Percentiles rank a stretch among this genome's conserved stretches.
These are phyloP conservation scores for Tachina lurida DNA, from an alignment of 2,888 invertebrate genomes.

Conservation along the genomic window DNA sequence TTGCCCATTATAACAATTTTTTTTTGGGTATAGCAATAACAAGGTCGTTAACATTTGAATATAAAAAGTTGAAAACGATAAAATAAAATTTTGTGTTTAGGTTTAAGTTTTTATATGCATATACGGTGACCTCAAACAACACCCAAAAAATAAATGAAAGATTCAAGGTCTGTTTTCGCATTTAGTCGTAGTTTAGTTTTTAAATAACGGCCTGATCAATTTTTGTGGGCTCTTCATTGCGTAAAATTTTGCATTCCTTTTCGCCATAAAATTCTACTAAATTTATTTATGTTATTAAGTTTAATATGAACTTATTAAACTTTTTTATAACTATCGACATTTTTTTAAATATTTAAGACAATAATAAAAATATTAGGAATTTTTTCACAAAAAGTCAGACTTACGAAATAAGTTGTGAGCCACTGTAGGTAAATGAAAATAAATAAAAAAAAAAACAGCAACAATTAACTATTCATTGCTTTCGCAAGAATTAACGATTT, in stretches of 20 bases:
- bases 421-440: no score
- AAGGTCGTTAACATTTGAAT: slow-evolving; percentile 64
- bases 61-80: slow-evolving; percentile 53
- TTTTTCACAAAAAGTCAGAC: no score
- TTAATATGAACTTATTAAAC: no score
- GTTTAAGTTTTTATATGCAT: slow-evolving; percentile 52
- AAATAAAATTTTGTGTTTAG: slow-evolving; percentile 16
- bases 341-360: no score
- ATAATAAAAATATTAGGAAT: no score
- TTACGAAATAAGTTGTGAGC: no score
- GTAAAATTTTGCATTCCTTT: slow-evolving; percentile 23
- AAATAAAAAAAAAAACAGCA: no score
- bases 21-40: slow-evolving; percentile 37
- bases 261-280: neutral
- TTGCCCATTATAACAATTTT: slow-evolving; percentile 26
- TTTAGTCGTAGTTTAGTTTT: slow-evolving; percentile 3
- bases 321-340: no score
- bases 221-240: slow-evolving; percentile 21
- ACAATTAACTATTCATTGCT: no score
- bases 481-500: no score
- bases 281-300: no score
- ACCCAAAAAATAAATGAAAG: slow-evolving; percentile 26
- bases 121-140: slow-evolving; percentile 48
- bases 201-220: neutral
- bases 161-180: slow-evolving; percentile 23